Percentiles rank a stretch among this genome's conserved stretches.
Evolutionary conservation across 2,113 vertebrate species (phyloP).

Genomic region (Ceuthmochares aereus): DNA sequence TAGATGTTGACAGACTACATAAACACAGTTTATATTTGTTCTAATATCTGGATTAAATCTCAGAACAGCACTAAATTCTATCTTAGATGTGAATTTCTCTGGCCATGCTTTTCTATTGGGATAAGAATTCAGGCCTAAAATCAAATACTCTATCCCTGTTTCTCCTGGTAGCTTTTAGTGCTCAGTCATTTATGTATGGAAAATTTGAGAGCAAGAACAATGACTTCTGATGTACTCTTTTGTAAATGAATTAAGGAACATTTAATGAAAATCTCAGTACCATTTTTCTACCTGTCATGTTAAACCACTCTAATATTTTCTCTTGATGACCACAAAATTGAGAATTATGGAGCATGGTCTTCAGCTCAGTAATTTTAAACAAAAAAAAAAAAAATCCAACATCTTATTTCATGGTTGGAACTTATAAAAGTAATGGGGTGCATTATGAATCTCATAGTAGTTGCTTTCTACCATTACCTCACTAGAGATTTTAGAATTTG

Average conservation of each 20-base stretch:
- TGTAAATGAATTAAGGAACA: conserved; percentile 34
- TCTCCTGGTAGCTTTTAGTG: background rate
- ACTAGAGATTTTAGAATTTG: background rate
- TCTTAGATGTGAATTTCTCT: background rate
- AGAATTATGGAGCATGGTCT: conserved; percentile 10
- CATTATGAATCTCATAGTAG: background rate
- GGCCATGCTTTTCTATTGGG: background rate
- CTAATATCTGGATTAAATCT: background rate
- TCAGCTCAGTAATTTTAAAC: background rate
- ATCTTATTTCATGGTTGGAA: background rate
- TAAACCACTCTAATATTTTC: conserved; percentile 42
- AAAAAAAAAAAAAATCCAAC: background rate
- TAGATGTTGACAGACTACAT: background rate
- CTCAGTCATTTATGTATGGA: background rate
- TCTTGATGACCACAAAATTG: background rate
- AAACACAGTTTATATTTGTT: background rate
- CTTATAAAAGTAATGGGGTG: background rate
- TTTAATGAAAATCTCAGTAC: conserved; percentile 38
- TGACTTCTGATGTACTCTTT: conserved; percentile 8
- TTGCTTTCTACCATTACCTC: background rate
- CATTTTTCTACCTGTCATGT: conserved; percentile 43
- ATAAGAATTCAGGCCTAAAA: background rate
- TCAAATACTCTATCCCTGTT: background rate
- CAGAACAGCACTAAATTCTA: background rate
- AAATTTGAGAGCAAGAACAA: background rate